phyloP scores from a whole-genome alignment of 2,113 vertebrate genomes.

The Garra rufa region DNA sequence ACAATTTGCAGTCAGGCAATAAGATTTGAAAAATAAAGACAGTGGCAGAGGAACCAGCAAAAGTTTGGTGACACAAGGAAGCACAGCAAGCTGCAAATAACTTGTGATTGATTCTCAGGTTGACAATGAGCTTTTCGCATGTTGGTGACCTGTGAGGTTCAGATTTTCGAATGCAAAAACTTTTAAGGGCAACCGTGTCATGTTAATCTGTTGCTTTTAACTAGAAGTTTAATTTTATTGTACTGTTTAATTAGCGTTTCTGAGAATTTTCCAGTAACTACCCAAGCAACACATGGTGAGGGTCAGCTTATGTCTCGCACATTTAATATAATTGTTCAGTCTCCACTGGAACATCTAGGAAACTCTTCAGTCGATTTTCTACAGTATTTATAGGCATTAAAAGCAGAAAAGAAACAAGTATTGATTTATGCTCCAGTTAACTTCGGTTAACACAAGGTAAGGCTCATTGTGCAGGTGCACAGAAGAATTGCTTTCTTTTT shows the following conservation, averaged over 20 bases:
- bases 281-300: slow-evolving; percentile 9
- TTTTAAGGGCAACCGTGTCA: background rate
- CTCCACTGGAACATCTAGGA: background rate
- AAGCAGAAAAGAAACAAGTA: background rate
- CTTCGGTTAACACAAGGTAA: background rate
- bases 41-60: background rate
- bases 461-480: background rate
- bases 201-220: background rate
- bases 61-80: background rate
- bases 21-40: background rate
- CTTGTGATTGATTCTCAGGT: background rate
- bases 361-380: background rate
- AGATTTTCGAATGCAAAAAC: background rate
- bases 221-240: background rate
- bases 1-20: slow-evolving; percentile 7
- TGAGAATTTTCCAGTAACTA: background rate
- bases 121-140: background rate
- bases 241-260: background rate
- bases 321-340: background rate
- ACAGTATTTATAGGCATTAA: background rate
- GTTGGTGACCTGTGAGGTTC: background rate
- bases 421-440: background rate
- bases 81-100: background rate
- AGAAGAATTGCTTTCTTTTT: background rate
- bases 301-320: background rate